phyloP scores from a whole-genome alignment of 1,140 invertebrate species.

The Anoplolepis gracilipes region DNA sequence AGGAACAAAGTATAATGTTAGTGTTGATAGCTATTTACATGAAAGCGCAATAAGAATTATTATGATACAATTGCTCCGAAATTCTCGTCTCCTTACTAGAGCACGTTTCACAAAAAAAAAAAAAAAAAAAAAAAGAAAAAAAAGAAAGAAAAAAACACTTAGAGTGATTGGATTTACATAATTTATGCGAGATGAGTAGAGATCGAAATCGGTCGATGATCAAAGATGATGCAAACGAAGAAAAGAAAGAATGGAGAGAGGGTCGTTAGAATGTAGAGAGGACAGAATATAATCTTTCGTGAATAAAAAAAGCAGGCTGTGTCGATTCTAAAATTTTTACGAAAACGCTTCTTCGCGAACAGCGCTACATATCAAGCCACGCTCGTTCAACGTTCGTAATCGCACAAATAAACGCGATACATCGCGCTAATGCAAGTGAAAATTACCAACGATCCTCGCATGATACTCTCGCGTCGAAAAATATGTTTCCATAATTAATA shows the following conservation, averaged over 20 bases:
- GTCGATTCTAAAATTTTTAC: constrained; percentile 52
- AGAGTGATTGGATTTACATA: constrained; percentile 11
- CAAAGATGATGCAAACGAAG: not conserved
- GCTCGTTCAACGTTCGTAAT: constrained; percentile 32
- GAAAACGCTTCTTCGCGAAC: constrained; percentile 52
- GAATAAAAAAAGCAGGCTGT: constrained; percentile 47
- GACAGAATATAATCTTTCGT: constrained; percentile 14
- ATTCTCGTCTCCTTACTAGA: constrained; percentile 46
- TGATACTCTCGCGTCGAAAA: not conserved
- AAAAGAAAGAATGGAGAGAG: not conserved
- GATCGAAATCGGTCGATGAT: not conserved
- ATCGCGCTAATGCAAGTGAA: not conserved
- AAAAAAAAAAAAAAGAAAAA: no score
- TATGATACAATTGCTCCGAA: constrained; percentile 57
- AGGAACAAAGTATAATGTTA: constrained; percentile 69
- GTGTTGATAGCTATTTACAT: constrained; percentile 61
- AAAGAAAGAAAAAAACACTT: no score
- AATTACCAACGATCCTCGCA: constrained; percentile 15
- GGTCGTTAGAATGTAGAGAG: not conserved
- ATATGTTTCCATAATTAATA: constrained; percentile 1
- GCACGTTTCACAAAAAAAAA: constrained; percentile 11
- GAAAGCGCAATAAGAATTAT: constrained; percentile 59
- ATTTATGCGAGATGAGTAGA: not conserved
- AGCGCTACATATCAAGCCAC: constrained; percentile 54
- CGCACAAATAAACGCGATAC: constrained; percentile 10